phyloP scores from a whole-genome alignment of 2,113 vertebrate species.

The Pandion haliaetus region DNA sequence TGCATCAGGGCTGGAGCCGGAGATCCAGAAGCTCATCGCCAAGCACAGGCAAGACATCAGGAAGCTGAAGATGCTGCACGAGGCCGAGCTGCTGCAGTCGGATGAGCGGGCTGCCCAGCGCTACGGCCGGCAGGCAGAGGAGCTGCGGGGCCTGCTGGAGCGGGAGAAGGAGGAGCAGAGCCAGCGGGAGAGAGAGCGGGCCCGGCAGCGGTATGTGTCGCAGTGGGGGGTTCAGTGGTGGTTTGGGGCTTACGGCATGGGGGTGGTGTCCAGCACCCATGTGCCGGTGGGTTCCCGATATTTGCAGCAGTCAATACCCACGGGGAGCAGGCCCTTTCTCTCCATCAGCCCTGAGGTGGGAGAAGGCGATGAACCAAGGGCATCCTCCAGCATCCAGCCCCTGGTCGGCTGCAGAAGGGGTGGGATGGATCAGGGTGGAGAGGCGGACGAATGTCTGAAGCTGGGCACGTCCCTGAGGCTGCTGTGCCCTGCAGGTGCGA shows the following conservation, averaged over 20 bases:
- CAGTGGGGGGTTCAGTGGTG: not conserved
- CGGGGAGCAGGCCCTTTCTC: not conserved
- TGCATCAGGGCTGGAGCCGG: constrained; percentile 87
- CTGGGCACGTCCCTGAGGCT: not conserved
- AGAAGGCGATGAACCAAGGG: not conserved
- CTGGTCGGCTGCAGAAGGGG: rapidly evolving
- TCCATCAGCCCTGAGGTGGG: too few relatives aligned
- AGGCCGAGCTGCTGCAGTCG: constrained; percentile 85
- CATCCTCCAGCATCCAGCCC: rapidly evolving
- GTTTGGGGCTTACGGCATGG: rapidly evolving
- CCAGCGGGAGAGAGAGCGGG: constrained; percentile 82
- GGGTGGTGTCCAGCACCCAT: rapidly evolving
- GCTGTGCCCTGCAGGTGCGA: constrained; percentile 75
- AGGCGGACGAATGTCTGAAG: rapidly evolving
- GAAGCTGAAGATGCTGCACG: constrained; percentile 85
- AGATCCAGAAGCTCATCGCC: constrained; percentile 92
- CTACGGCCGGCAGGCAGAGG: constrained; percentile 80
- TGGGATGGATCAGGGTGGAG: not conserved
- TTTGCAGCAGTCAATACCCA: not conserved
- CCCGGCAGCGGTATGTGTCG: constrained; percentile 76
- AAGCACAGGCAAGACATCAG: constrained; percentile 91
- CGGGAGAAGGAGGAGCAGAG: constrained; percentile 83
- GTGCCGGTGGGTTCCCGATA: rapidly evolving
- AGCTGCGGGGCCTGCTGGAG: constrained; percentile 84
- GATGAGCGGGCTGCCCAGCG: constrained; percentile 82